Conservation (phyloP, 2,797 vertebrate species). For the Urophycis tenuis region DNA sequence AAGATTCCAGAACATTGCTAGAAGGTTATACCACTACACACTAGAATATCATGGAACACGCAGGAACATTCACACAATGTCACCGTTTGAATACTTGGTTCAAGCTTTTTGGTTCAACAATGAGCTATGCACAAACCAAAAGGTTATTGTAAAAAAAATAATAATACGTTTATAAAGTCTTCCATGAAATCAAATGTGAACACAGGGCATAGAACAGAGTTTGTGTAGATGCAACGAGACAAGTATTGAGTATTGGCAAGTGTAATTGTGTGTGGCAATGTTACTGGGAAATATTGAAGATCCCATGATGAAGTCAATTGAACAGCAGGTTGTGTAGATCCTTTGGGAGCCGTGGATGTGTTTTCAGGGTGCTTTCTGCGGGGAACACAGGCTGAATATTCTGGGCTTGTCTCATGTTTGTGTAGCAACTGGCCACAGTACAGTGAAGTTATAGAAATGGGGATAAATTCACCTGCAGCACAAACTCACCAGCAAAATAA, state of each 20-base stretch:
- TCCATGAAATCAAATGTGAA: neutral
- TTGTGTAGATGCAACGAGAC: neutral
- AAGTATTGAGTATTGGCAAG: neutral
- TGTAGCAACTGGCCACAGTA: neutral
- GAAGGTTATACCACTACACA: neutral
- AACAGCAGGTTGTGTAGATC: neutral
- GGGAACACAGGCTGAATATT: neutral
- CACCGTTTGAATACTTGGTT: neutral
- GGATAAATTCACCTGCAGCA: neutral
- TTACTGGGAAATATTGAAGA: neutral
- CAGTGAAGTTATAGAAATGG: neutral
- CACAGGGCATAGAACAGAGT: too few species aligned
- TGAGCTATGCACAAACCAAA: slow-evolving; percentile 5
- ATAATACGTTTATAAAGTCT: neutral
- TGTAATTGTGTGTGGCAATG: neutral
- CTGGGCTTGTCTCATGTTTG: neutral
- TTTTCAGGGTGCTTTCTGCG: neutral
- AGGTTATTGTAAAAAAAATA: neutral
- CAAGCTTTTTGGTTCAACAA: neutral
- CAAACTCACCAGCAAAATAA: neutral
- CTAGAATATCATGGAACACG: neutral
- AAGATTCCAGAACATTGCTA: slow-evolving; percentile 3
- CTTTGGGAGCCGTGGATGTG: neutral
- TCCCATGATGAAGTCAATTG: neutral
- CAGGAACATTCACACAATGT: neutral